Conservation (phyloP, 2,888 invertebrate genomes). For the Chironomus tentans region DNA sequence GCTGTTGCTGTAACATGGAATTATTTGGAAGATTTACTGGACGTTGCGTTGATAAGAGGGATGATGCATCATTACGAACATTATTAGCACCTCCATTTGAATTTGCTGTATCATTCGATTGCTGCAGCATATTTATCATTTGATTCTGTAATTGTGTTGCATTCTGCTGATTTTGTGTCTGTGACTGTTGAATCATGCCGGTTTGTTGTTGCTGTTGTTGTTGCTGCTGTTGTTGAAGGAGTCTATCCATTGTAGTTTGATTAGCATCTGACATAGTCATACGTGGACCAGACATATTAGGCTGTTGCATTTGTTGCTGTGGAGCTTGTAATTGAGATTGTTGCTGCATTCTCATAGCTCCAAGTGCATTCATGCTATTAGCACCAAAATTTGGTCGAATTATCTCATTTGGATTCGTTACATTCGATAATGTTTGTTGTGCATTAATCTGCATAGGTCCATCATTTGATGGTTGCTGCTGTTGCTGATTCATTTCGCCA, state of each 20-base stretch:
- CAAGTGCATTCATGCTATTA: neutral
- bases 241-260: neutral
- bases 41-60: conserved; percentile 34
- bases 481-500: conserved; percentile 2
- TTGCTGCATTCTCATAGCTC: conserved; percentile 16
- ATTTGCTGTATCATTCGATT: neutral
- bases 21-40: conserved; percentile 22
- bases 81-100: conserved; percentile 29
- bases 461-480: neutral
- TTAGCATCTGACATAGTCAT: conserved; percentile 2
- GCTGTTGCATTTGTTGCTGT: conserved; percentile 30
- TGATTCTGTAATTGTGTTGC: conserved; percentile 8
- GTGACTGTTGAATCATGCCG: conserved; percentile 29
- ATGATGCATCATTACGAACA: conserved; percentile 32
- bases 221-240: neutral
- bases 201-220: neutral
- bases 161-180: conserved; percentile 27
- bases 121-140: conserved; percentile 1
- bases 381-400: conserved; percentile 10
- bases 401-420: conserved; percentile 2
- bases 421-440: neutral
- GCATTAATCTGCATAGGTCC: neutral
- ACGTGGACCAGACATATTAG: conserved; percentile 2
- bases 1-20: conserved; percentile 26
- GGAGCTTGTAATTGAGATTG: conserved; percentile 1